Base-by-base conservation (phyloP, 2,888 invertebrate genomes). In the Trissoscelio sp. region DNA sequence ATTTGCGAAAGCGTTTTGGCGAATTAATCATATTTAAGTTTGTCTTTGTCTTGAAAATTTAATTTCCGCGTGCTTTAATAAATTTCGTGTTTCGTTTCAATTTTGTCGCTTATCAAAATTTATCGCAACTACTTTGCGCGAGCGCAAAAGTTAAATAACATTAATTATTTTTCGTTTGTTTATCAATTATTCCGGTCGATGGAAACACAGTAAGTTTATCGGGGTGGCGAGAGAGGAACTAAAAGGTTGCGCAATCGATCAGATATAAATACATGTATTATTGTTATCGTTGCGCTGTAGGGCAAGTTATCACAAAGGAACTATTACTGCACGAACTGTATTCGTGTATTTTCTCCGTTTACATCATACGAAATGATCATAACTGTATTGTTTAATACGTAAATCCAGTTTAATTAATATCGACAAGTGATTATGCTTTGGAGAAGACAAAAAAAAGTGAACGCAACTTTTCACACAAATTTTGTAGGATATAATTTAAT, bases 11-110 rank as follows among this genome's bases (percentile, higher is more conserved):
- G 31, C 53, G 18, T 67, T 67, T 55, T 14, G 39, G 24, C 34
- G 42, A 67, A 53, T 67, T 67, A 67, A 67, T 67, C 53, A 42
- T 9, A 67, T 53, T 67, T 67, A 67, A 67, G 53, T 67, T 67
- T 42, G 51, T 67, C 67, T 55, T 67, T 67, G 67, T 55, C 67
- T 55, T 69, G 48, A 24, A 69, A 53, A 53, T 55, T 67, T 67
- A 46, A 53, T 67, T 67, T 67, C 39, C 53, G 53, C 53, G 53
- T 16, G 14, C 42, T 42, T 48, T 51, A 57, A 57, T 46, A 57
- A 57, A 69, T 55, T 55, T 14, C 37, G 44, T 16, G 37, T 18
- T 64, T 51, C 55, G 34, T 57, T 44, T 44, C 55, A 57, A 57
- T 31, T 55, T 69, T 14, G 7, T 6, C 12, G 22, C 37, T 22